A percentile compares a stretch with the other conserved stretches of the same genome.
Evolutionary conservation across 2,113 vertebrate genomes (phyloP).

Genomic region (Chionodraco myersi): DNA sequence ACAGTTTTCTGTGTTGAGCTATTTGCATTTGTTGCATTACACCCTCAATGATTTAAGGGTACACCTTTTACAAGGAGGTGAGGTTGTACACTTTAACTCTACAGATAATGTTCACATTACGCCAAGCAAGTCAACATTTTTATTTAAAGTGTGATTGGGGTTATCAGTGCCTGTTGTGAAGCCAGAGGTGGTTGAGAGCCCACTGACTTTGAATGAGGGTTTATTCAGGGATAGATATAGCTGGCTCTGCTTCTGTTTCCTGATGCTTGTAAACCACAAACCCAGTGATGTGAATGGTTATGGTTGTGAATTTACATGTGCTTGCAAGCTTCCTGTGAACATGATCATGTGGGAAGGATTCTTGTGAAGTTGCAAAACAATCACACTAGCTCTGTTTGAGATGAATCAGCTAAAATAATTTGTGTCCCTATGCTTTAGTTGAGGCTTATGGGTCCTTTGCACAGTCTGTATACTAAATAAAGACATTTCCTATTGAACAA

Average conservation of each 20-base stretch:
- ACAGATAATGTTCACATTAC: background rate
- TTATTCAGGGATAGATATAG: slow-evolving; percentile 32
- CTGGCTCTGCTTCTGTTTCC: slow-evolving; percentile 10
- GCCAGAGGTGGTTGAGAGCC: slow-evolving; percentile 18
- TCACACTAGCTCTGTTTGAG: background rate
- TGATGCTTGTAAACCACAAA: slow-evolving; percentile 10
- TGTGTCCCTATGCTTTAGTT: slow-evolving; percentile 19
- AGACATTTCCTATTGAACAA: slow-evolving; percentile 7
- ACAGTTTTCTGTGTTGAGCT: background rate
- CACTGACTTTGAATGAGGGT: background rate
- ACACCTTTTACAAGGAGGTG: background rate
- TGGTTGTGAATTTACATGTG: slow-evolving; percentile 9
- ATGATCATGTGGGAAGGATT: slow-evolving; percentile 16
- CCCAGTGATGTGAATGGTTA: background rate
- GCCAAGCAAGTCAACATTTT: slow-evolving; percentile 2
- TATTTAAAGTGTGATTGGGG: background rate
- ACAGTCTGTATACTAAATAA: slow-evolving; percentile 26
- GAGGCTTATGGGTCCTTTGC: background rate
- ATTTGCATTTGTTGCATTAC: background rate
- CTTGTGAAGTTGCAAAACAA: slow-evolving; percentile 1
- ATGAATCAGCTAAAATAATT: background rate
- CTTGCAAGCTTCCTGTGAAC: slow-evolving; percentile 36
- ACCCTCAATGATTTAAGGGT: background rate
- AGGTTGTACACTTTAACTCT: background rate
- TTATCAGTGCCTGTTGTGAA: slow-evolving; percentile 19